These are phyloP conservation scores for Apotomis betuletana DNA, from an alignment of 2,888 invertebrate species.

Conservation along the genomic window DNA sequence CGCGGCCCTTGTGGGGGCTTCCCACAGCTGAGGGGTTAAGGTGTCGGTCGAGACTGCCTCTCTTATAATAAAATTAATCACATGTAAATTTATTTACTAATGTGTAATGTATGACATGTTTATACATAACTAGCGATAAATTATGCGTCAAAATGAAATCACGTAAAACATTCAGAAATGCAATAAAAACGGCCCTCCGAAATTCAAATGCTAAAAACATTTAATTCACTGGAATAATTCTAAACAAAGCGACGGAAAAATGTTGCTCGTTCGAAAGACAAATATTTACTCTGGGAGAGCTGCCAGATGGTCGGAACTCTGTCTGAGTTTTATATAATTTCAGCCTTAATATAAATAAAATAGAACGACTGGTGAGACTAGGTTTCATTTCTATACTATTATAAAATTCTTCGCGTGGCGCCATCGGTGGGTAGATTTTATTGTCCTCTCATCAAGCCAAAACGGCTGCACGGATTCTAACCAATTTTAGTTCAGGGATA, in stretches of 20 bases:
- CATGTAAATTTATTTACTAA: too few species aligned
- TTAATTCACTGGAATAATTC: slow-evolving; percentile 36
- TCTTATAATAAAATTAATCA: too few species aligned
- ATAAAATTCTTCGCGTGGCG: not conserved
- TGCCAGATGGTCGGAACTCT: slow-evolving; percentile 34
- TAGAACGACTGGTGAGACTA: not conserved
- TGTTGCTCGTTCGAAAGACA: slow-evolving; percentile 36
- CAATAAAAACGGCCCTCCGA: slow-evolving; percentile 31
- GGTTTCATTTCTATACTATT: not conserved
- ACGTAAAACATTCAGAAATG: slow-evolving; percentile 24
- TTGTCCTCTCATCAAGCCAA: too few species aligned
- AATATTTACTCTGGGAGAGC: slow-evolving; percentile 39
- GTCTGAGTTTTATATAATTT: slow-evolving; percentile 27
- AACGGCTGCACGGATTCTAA: too few species aligned
- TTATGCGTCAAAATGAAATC: slow-evolving; percentile 26
- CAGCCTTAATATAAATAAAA: slow-evolving; percentile 22
- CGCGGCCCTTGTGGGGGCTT: too few species aligned
- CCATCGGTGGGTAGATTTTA: too few species aligned
- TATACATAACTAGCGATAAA: not conserved
- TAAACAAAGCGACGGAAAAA: slow-evolving; percentile 37
- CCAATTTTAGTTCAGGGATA: too few species aligned
- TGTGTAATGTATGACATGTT: too few species aligned
- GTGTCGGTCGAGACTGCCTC: too few species aligned
- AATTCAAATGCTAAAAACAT: slow-evolving; percentile 30
- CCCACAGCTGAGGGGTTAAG: too few species aligned